Evolutionary conservation across 2,113 vertebrate species (phyloP).

Genomic region (Rhagologus leucostigma): DNA sequence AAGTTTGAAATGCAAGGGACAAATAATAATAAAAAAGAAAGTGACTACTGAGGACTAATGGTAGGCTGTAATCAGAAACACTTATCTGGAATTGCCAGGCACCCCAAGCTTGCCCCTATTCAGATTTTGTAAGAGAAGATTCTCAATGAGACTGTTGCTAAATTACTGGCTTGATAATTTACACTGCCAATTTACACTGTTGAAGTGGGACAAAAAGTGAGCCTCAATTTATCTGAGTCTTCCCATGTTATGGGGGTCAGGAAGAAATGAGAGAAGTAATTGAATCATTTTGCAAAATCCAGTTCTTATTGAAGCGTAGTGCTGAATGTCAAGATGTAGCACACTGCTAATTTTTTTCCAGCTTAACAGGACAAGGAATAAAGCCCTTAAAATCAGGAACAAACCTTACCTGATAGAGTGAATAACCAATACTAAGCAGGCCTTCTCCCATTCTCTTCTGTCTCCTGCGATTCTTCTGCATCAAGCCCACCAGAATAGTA

Average conservation of each 20-base stretch:
- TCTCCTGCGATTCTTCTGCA: constrained; percentile 83
- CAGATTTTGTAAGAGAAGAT: not conserved
- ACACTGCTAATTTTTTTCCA: not conserved
- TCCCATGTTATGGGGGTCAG: not conserved
- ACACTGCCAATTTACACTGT: not conserved
- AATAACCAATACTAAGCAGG: constrained; percentile 81
- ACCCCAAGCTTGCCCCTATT: not conserved
- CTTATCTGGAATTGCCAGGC: not conserved
- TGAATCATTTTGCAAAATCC: not conserved
- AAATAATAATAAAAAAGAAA: not conserved
- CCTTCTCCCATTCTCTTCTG: constrained; percentile 77
- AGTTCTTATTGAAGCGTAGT: not conserved
- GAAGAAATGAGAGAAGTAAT: not conserved
- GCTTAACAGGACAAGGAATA: not conserved
- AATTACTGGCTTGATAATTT: not conserved
- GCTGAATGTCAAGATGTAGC: not conserved
- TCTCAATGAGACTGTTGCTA: not conserved
- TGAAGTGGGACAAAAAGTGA: not conserved
- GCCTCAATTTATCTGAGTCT: not conserved
- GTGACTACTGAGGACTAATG: not conserved
- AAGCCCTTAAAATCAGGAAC: not conserved
- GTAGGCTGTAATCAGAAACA: constrained; percentile 16
- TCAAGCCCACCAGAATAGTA: constrained; percentile 79
- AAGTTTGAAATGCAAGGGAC: not conserved
- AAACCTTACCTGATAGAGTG: constrained; percentile 75